Evolutionary conservation across 2,797 vertebrate species (phyloP).

Genomic region (Molossus alvarezi): DNA sequence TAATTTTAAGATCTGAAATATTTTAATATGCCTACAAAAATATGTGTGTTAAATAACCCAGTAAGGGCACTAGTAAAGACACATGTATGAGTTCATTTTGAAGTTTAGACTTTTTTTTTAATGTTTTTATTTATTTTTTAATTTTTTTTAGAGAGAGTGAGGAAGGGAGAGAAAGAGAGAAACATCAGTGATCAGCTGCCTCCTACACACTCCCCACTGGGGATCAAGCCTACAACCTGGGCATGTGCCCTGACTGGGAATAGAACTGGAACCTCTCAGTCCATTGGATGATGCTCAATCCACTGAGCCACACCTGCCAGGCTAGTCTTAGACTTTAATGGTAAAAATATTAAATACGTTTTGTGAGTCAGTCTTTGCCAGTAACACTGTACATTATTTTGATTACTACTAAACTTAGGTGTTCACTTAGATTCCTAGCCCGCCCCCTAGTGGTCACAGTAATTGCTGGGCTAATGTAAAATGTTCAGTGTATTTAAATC

Average conservation of each 20-base stretch:
- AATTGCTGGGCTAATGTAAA: not conserved
- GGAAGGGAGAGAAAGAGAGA: too few species aligned
- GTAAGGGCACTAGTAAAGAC: not conserved
- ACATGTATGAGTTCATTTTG: not conserved
- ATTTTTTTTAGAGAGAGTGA: too few species aligned
- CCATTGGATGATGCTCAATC: too few species aligned
- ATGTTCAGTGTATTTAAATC: not conserved
- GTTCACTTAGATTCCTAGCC: not conserved
- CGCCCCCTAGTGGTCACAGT: not conserved
- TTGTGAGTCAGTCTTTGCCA: not conserved
- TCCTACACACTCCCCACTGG: too few species aligned
- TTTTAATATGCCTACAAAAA: not conserved
- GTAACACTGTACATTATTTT: not conserved
- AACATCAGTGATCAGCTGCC: too few species aligned
- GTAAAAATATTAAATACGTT: not conserved
- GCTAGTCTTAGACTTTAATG: not conserved
- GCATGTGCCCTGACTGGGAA: too few species aligned
- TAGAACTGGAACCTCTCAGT: too few species aligned
- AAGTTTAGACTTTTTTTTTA: not conserved
- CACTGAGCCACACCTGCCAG: too few species aligned
- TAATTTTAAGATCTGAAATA: slow-evolving; percentile 55
- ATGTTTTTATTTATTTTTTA: too few species aligned
- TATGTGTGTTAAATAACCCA: slow-evolving; percentile 28
- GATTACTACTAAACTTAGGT: not conserved
- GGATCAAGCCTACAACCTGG: too few species aligned